Base-by-base conservation (phyloP, 2,113 vertebrate genomes). In the Camelus dromedarius region DNA sequence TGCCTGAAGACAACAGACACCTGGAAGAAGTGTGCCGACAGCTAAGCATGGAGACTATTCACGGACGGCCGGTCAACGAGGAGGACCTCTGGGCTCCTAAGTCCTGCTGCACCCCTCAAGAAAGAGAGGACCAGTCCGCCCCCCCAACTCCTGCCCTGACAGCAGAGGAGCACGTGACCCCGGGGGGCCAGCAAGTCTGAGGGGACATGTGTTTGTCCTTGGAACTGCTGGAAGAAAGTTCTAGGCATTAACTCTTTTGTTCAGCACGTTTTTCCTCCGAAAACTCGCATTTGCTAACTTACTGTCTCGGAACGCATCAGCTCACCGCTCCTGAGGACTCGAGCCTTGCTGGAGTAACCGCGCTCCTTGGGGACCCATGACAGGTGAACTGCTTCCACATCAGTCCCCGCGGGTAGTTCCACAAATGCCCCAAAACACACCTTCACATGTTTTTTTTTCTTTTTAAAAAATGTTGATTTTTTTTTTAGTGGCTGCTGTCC, bases 171-270 rank as follows among this genome's bases (percentile, higher is more conserved):
- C 16, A 15, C 22, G 12, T 86, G 72, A 86, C 85, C 87, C 86
- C 13, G 69, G 5, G 56, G 94, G 91, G 30, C 97, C 97, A 48
- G 73, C 95, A 48, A 50, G 84, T 93, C 86, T 11, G 58, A 80
- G 96, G 92, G 84, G 72, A 95, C 20, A 28, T 13, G 84, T 16
- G 97, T 67, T 92, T 97, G 92, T 62, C 92, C 84, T 97, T 6
- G 83, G 96, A 54, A 96, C 70, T 70, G 66, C 87, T 96, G 95
- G 96, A 60, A 94, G 89, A 93, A 97, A 94, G 60, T 96, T 97
- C 96, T 35, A 82, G n/a, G 82, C 14, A 8, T 85, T 84, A 82
- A 87, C 76, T 85, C 94, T 85, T 95, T 82, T 83, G 93, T 92
- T 98, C 97, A 89, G 70, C 72, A 5, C 38, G 4, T 42, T 81